Percentiles rank a stretch among this genome's conserved stretches.
These are phyloP conservation scores for Osmoderma eremita DNA, from an alignment of 2,888 invertebrate genomes.

Conservation along the genomic window DNA sequence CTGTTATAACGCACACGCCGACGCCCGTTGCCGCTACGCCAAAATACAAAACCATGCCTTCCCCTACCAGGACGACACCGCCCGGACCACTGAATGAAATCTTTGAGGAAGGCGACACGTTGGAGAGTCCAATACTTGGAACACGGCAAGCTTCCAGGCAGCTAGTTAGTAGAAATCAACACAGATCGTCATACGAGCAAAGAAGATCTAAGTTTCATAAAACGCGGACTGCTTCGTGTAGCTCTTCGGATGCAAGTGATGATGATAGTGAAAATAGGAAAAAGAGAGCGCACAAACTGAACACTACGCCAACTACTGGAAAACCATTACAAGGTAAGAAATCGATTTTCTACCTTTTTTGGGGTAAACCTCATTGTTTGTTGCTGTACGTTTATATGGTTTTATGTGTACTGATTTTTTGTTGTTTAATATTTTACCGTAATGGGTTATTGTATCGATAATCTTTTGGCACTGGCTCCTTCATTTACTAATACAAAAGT, in stretches of 20 bases:
- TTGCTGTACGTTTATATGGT: conserved; percentile 22
- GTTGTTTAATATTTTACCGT: background rate
- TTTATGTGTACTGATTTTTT: background rate
- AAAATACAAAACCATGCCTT: conserved; percentile 71
- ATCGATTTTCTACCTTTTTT: background rate
- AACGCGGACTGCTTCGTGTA: conserved; percentile 86
- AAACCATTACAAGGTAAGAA: conserved; percentile 55
- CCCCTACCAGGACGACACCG: conserved; percentile 64
- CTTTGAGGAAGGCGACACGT: conserved; percentile 71
- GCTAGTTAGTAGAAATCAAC: conserved; percentile 58
- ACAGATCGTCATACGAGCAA: conserved; percentile 65
- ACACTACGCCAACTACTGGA: conserved; percentile 62
- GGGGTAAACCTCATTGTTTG: background rate
- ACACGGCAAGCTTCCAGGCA: conserved; percentile 51
- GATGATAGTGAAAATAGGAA: conserved; percentile 85
- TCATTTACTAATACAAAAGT: background rate
- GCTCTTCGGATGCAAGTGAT: conserved; percentile 94
- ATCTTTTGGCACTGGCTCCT: background rate
- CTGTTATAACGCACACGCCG: conserved; percentile 62
- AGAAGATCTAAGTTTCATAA: conserved; percentile 77
- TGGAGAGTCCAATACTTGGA: conserved; percentile 45
- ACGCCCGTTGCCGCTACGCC: conserved; percentile 58
- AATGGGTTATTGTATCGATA: background rate
- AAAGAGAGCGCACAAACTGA: conserved; percentile 80
- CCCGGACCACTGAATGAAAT: conserved; percentile 70